Evolutionary conservation across 1,140 invertebrate genomes (phyloP).

Genomic region (Mya arenaria): DNA sequence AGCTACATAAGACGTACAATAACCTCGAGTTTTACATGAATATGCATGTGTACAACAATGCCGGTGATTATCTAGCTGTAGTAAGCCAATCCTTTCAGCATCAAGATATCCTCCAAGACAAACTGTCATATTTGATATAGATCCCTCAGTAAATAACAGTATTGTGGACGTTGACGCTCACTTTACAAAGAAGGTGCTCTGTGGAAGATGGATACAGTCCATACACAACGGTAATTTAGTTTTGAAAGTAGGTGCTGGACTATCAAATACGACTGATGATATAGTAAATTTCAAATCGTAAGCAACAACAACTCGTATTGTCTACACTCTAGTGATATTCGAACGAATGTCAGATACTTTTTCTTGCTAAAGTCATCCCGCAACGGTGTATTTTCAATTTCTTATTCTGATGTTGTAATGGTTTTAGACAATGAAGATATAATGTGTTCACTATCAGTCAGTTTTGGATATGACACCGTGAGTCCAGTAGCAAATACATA

Average conservation of each 20-base stretch:
- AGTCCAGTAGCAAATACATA: background rate
- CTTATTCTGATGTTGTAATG: background rate
- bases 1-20: background rate
- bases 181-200: conserved; percentile 8
- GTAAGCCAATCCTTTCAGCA: background rate
- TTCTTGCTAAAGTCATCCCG: background rate
- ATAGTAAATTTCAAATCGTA: background rate
- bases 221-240: conserved; percentile 1
- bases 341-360: background rate
- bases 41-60: conserved; percentile 11
- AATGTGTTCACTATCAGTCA: background rate
- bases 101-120: background rate
- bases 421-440: background rate
- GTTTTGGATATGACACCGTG: background rate
- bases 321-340: background rate
- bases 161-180: background rate
- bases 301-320: background rate
- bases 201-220: background rate
- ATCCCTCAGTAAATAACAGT: background rate
- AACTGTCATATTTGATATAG: background rate
- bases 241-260: background rate
- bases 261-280: background rate
- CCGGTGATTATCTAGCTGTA: background rate
- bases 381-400: background rate
- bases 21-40: background rate